Conservation (phyloP, 2,797 vertebrate genomes). For the Decapterus maruadsi region DNA sequence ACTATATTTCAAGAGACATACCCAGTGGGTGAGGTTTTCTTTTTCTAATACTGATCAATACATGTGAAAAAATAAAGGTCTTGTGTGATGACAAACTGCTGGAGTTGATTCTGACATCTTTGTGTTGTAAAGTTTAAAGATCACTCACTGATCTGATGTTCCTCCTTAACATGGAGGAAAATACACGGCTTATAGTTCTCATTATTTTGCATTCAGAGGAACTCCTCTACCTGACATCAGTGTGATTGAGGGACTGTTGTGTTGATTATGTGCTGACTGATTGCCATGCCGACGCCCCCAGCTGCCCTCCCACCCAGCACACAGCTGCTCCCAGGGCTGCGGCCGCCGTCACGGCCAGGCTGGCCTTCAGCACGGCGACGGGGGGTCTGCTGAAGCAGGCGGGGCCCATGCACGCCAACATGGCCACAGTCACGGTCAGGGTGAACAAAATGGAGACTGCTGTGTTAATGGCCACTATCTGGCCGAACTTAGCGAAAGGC, state of each 20-base stretch:
- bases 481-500: constrained; percentile 97
- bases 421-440: constrained; percentile 92
- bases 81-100: constrained; percentile 26
- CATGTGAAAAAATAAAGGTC: constrained; percentile 28
- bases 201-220: constrained; percentile 54
- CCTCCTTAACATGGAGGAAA: constrained; percentile 37
- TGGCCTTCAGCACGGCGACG: constrained; percentile 93
- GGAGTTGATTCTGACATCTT: constrained; percentile 75
- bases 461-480: constrained; percentile 98
- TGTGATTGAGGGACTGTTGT: constrained; percentile 31
- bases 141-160: constrained; percentile 55
- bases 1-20: constrained; percentile 33
- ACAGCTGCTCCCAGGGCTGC: constrained; percentile 80
- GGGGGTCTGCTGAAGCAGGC: constrained; percentile 89
- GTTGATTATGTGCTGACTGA: constrained; percentile 66
- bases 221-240: constrained; percentile 67
- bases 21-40: constrained; percentile 6
- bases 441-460: constrained; percentile 95
- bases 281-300: constrained; percentile 75
- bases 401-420: constrained; percentile 91
- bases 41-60: constrained; percentile 35
- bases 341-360: constrained; percentile 82
- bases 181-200: constrained; percentile 41
- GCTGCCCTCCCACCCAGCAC: constrained; percentile 81
- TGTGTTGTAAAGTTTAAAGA: constrained; percentile 72